These are phyloP conservation scores for Folsomia manolachei DNA, from an alignment of 2,888 invertebrate genomes.

Conservation along the genomic window DNA sequence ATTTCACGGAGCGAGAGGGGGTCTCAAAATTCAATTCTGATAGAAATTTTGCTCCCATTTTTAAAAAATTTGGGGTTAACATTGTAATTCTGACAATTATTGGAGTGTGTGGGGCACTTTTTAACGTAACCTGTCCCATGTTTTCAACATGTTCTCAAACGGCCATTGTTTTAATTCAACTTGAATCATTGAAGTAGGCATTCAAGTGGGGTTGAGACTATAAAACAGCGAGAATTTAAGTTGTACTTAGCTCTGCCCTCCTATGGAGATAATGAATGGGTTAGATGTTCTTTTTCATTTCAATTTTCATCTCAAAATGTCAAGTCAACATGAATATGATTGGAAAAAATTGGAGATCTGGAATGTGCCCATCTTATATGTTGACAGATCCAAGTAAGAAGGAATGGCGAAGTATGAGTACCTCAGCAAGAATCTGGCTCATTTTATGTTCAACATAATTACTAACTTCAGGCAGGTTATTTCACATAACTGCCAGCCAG, in stretches of 20 bases:
- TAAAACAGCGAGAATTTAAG: conserved; percentile 14
- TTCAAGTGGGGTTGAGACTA: background rate
- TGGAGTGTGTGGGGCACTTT: background rate
- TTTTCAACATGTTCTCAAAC: background rate
- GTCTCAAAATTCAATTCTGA: too few species aligned
- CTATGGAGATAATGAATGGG: conserved; percentile 47
- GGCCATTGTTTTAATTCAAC: background rate
- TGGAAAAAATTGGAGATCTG: background rate
- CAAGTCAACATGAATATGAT: conserved; percentile 9
- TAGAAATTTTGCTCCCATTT: too few species aligned
- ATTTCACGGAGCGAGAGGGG: too few species aligned
- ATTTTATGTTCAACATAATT: background rate
- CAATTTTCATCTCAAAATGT: conserved; percentile 20
- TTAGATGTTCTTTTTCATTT: conserved; percentile 39
- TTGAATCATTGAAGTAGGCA: background rate
- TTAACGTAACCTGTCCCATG: too few species aligned
- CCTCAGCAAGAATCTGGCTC: background rate
- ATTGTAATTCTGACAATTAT: too few species aligned
- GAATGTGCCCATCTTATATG: background rate
- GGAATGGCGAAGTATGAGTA: too few species aligned
- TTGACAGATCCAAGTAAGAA: too few species aligned
- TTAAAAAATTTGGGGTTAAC: too few species aligned
- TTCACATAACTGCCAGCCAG: background rate
- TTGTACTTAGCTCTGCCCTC: conserved; percentile 31
- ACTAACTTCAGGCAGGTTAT: background rate